These are phyloP conservation scores for Mythimna lalbum DNA, from an alignment of 2,888 invertebrate species.

Conservation along the genomic window DNA sequence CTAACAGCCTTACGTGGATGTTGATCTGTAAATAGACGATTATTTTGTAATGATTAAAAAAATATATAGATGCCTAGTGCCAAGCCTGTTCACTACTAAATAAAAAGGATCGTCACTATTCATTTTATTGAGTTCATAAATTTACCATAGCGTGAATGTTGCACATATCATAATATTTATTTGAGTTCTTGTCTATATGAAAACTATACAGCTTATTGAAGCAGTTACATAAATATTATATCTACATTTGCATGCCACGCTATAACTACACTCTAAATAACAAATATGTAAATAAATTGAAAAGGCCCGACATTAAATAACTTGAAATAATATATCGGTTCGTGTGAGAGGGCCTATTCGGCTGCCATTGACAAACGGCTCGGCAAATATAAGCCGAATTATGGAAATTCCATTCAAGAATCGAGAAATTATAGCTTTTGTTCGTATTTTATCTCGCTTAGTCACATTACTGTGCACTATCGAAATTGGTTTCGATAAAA, in stretches of 20 bases:
- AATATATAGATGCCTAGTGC: not conserved
- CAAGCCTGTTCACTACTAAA: no score
- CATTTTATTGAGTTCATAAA: slow-evolving; percentile 10
- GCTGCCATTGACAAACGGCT: slow-evolving; percentile 75
- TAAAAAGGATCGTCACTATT: not conserved
- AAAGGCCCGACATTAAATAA: slow-evolving; percentile 74
- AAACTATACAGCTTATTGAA: slow-evolving; percentile 47
- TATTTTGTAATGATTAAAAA: not conserved
- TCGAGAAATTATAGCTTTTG: slow-evolving; percentile 83
- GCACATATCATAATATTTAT: slow-evolving; percentile 18
- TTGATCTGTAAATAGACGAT: not conserved
- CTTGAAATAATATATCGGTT: slow-evolving; percentile 74
- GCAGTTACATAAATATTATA: slow-evolving; percentile 42
- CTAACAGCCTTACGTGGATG: no score
- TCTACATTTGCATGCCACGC: slow-evolving; percentile 64
- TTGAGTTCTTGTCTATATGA: slow-evolving; percentile 12
- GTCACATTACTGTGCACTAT: slow-evolving; percentile 82
- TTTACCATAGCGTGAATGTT: slow-evolving; percentile 7
- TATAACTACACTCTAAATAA: slow-evolving; percentile 71
- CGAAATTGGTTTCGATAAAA: slow-evolving; percentile 87
- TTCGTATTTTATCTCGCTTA: slow-evolving; percentile 82
- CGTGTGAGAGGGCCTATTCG: slow-evolving; percentile 60
- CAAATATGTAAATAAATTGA: slow-evolving; percentile 72
- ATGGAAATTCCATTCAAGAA: slow-evolving; percentile 82
- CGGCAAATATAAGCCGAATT: slow-evolving; percentile 83